Evolutionary conservation across 2,888 invertebrate genomes (phyloP).

Genomic region (Drosophila demipolita): DNA sequence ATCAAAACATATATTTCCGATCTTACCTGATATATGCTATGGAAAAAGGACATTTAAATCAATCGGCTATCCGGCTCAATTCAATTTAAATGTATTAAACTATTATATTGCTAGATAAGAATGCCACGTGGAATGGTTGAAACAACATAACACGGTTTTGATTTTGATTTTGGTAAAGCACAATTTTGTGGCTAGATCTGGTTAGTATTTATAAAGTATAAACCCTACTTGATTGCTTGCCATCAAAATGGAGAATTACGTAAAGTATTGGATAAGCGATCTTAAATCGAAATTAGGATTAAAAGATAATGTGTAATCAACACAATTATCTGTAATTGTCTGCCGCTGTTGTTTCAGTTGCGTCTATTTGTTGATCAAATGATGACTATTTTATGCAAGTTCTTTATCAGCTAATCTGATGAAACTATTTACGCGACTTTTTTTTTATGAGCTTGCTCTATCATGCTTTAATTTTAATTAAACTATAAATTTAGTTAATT

Average conservation of each 20-base stretch:
- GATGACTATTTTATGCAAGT: conserved; percentile 85
- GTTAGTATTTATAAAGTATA: background rate
- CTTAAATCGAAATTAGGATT: background rate
- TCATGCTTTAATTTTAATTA: background rate
- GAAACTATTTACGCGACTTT: background rate
- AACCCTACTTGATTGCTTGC: background rate
- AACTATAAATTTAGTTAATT: conserved; percentile 11
- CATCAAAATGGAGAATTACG: background rate
- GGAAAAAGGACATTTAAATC: background rate
- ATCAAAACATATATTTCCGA: background rate
- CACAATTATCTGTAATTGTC: conserved; percentile 14
- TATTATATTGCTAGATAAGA: background rate
- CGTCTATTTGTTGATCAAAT: conserved; percentile 84
- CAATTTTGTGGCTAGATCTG: background rate
- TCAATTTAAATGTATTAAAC: background rate
- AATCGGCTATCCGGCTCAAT: background rate
- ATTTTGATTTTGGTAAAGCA: background rate
- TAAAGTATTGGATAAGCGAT: background rate
- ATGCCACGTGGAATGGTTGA: background rate
- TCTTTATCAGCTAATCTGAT: background rate
- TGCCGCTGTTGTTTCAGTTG: conserved; percentile 50
- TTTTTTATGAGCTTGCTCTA: background rate
- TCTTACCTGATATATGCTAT: background rate
- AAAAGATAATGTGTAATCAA: too few relatives aligned
- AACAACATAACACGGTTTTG: background rate